Conservation (phyloP, 2,113 vertebrate species). For the Fulmarus glacialis region DNA sequence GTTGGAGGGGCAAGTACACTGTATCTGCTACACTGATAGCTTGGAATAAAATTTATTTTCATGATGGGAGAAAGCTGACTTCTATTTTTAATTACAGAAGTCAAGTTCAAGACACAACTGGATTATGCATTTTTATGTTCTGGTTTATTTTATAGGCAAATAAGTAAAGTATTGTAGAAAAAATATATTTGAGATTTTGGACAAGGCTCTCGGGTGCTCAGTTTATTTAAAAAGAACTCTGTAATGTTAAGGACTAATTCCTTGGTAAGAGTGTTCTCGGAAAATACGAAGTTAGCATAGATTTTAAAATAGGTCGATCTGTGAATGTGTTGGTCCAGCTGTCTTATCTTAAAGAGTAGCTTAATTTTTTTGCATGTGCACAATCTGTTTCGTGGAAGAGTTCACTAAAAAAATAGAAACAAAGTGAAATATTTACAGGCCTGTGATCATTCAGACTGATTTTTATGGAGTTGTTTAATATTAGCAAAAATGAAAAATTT, state of each 20-base stretch:
- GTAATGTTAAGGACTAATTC: no score
- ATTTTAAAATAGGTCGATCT: neutral
- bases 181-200: neutral
- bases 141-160: neutral
- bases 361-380: neutral
- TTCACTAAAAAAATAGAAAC: neutral
- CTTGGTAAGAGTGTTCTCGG: neutral
- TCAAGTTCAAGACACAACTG: neutral
- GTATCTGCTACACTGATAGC: neutral
- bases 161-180: neutral
- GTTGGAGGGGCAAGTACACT: rapidly evolving
- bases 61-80: neutral
- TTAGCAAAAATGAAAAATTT: neutral
- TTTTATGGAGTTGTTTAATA: neutral
- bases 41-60: neutral
- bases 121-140: neutral
- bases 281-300: neutral
- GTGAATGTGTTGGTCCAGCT: neutral
- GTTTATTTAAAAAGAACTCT: neutral
- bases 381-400: neutral
- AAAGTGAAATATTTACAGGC: neutral
- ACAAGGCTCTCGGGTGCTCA: neutral
- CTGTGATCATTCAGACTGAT: neutral
- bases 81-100: neutral
- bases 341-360: neutral